Evolutionary conservation across 2,113 vertebrate genomes (phyloP), one percentile per base, ranked within the genome.

Genomic region (Capreolus pygargus): DNA sequence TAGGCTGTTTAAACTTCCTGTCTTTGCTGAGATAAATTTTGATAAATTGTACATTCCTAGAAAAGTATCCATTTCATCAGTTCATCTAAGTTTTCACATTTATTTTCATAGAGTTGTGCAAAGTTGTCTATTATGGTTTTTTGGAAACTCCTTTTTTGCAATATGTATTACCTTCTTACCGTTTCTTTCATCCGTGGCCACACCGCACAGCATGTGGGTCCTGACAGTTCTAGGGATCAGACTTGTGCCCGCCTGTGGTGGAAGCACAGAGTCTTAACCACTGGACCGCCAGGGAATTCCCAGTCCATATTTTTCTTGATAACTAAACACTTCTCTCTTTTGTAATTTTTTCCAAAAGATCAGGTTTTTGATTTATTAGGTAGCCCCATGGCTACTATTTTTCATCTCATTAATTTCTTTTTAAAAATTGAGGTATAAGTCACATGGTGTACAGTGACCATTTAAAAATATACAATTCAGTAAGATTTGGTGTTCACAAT

Each of bases 1-100:
- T 33, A 47, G 67, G 25, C 23, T 78, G 7, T 87, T 92, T 92
- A 55, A 87, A 92, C 19, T 89, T 91, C 64, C 30, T 67, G 30
- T 54, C 30, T 95, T 82, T 70, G 21, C 74, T 47, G 74, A 74
- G 45, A 86, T 89, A 85, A 74, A 55, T 90, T 95, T 83, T 45
- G 55, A 30, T 45, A 86, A 84, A 93, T 89, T 61, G 17, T 50
- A 17, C n/a, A 89, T 91, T 92, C 64, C 39, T 79, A 95, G 84
- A 74, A 94, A 96, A 39, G 47, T 27, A 9, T 33, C 45, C 17
- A 15, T 82, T 81, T 88, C 52, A 39, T 28, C 17, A 23, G 74
- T 57, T 85, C 57, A 45, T 33, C 52, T 45, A 13, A 13, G 23
- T 87, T 78, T 78, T 60, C 39, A 54, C 30, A 74, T 84, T 67